phyloP scores from a whole-genome alignment of 2,113 vertebrate genomes.

The Casuarius casuarius region DNA sequence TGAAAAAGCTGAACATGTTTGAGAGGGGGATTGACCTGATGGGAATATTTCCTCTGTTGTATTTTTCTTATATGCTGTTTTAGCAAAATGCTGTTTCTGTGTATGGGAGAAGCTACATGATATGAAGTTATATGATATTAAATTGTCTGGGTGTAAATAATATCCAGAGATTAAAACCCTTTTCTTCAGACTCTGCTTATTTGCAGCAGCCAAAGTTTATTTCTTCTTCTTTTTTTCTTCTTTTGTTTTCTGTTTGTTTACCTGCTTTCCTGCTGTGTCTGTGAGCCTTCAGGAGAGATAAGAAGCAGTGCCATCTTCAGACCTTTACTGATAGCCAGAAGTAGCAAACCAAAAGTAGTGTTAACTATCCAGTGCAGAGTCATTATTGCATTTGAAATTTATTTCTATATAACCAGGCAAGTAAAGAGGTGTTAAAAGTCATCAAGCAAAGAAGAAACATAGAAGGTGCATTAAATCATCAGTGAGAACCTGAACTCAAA shows the following conservation, averaged over 20 bases:
- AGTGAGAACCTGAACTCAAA: neutral
- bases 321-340: neutral
- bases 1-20: neutral
- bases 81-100: neutral
- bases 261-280: neutral
- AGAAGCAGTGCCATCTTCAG: neutral
- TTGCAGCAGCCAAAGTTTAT: neutral
- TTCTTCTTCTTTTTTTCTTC: neutral
- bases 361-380: neutral
- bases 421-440: neutral
- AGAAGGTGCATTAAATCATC: neutral
- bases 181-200: neutral
- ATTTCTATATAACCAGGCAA: neutral
- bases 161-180: neutral
- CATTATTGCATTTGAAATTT: neutral
- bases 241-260: neutral
- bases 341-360: neutral
- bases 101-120: neutral
- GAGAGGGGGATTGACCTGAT: neutral
- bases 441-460: neutral
- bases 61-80: neutral
- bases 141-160: neutral
- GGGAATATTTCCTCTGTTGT: neutral
- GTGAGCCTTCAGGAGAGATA: neutral
- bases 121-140: neutral